A percentile compares a stretch with the other conserved stretches of the same genome.
phyloP scores from a whole-genome alignment of 2,113 vertebrate species.

The Platanista minor region DNA sequence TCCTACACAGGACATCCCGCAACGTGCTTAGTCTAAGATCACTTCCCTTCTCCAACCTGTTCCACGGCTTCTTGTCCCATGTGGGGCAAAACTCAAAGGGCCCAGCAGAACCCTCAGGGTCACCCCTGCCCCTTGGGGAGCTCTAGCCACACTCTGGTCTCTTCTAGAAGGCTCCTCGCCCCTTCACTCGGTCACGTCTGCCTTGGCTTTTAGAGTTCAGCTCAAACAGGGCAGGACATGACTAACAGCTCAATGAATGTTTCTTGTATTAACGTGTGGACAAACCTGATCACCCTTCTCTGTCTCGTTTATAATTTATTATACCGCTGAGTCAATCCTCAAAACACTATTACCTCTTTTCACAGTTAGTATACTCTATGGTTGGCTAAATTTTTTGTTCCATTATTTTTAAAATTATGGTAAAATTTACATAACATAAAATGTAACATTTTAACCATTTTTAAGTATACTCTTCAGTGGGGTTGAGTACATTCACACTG shows the following conservation, averaged over 20 bases:
- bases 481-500: neutral
- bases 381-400: neutral
- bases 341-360: neutral
- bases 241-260: neutral
- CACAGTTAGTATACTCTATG: neutral
- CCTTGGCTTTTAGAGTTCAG: neutral
- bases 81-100: neutral
- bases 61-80: neutral
- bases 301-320: neutral
- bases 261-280: neutral
- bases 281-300: neutral
- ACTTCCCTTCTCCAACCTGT: neutral
- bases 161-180: neutral
- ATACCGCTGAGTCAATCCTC: neutral
- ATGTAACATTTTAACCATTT: neutral
- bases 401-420: neutral
- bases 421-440: neutral
- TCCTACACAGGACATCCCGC: neutral
- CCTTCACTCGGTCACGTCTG: neutral
- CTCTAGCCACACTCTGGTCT: neutral
- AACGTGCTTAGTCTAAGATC: neutral
- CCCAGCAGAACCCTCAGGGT: neutral
- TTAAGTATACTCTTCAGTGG: neutral
- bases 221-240: neutral
- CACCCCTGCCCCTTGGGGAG: neutral